phyloP scores from a whole-genome alignment of 2,888 invertebrate species.

The Scelioninae gen. 2 region DNA sequence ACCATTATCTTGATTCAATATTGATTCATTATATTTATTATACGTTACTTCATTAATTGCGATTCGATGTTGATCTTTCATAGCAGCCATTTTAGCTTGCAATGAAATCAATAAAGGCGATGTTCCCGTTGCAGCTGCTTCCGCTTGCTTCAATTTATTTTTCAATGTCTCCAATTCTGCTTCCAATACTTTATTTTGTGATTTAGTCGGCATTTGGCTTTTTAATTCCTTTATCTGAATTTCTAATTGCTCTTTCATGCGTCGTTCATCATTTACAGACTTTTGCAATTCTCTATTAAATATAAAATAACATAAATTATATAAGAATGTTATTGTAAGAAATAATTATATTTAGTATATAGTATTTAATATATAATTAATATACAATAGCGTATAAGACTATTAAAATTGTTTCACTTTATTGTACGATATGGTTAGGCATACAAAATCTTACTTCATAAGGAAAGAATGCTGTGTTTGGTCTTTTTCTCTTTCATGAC shows the following conservation, averaged over 20 bases:
- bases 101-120: constrained; percentile 81
- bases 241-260: constrained; percentile 85
- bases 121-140: constrained; percentile 79
- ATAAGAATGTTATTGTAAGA: neutral
- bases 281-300: constrained; percentile 84
- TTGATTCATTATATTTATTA: too few species aligned
- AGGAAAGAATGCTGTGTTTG: constrained; percentile 85
- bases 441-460: constrained; percentile 78
- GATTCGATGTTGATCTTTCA: constrained; percentile 84
- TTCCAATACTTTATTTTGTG: constrained; percentile 76
- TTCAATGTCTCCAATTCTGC: constrained; percentile 81
- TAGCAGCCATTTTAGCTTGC: constrained; percentile 83
- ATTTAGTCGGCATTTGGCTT: constrained; percentile 74
- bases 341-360: too few species aligned
- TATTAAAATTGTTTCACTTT: too few species aligned
- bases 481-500: constrained; percentile 89
- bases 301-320: constrained; percentile 2
- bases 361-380: neutral
- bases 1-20: too few species aligned
- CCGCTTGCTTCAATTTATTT: constrained; percentile 80
- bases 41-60: constrained; percentile 80
- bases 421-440: neutral
- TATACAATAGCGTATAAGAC: too few species aligned
- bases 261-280: constrained; percentile 84
- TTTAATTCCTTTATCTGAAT: constrained; percentile 78